A percentile compares a stretch with the other conserved stretches of the same genome.
phyloP scores from a whole-genome alignment of 2,797 vertebrate genomes.

The Hypotaenidia okinawae region DNA sequence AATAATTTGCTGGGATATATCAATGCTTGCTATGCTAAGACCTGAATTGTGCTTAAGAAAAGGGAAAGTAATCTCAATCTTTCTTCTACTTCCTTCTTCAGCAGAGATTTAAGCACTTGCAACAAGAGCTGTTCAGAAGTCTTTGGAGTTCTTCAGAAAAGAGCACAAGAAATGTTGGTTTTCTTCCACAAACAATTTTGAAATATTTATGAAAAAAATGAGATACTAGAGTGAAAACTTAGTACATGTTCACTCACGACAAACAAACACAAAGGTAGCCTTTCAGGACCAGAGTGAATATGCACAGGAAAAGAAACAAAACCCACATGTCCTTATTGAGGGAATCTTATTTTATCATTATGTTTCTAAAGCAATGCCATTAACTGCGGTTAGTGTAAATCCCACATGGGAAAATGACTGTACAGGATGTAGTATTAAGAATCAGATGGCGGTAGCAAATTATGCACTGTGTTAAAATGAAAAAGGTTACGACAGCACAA shows the following conservation, averaged over 20 bases:
- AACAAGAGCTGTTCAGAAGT: background rate
- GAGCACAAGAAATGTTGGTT: background rate
- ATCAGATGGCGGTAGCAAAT: background rate
- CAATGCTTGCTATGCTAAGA: background rate
- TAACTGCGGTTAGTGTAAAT: background rate
- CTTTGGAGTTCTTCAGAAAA: background rate
- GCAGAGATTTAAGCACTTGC: background rate
- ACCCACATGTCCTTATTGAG: background rate
- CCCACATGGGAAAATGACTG: background rate
- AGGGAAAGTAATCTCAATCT: background rate
- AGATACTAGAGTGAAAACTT: background rate
- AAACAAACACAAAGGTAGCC: background rate
- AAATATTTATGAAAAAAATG: background rate
- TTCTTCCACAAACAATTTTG: background rate
- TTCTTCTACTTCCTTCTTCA: background rate
- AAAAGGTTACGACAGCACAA: background rate
- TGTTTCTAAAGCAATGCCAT: background rate
- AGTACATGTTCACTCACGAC: background rate
- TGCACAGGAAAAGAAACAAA: background rate
- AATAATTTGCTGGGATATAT: background rate
- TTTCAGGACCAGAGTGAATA: background rate
- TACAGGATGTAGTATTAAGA: background rate
- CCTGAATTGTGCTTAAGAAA: background rate
- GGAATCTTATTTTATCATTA: background rate
- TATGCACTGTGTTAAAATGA: background rate